Base-by-base conservation (phyloP, 2,113 vertebrate genomes). In the Mellivora capensis region DNA sequence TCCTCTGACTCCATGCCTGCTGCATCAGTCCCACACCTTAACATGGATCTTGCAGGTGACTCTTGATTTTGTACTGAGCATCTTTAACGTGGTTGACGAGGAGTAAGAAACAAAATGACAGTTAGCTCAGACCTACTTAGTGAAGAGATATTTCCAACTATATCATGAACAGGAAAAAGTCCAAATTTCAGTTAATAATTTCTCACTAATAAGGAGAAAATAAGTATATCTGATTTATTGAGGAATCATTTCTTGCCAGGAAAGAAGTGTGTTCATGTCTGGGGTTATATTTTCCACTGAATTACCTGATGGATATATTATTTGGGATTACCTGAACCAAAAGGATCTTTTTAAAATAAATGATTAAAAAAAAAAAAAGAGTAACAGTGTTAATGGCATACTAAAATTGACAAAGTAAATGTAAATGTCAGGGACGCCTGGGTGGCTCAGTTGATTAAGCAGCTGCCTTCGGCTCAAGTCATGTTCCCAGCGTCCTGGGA, bases 161-260 rank as follows among this genome's bases (percentile, higher is more conserved):
- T 84, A 84, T 94, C 49, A 84, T 25, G 5, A 83, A 25, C 86
- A 95, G 17, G 57, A 91, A 72, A 96, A 37, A 12, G 91, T 42
- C 18, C 69, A 90, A 64, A 42, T 74, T 20, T 2, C 0, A 0
- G 62, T 86, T 93, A 93, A 86, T 94, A 97, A 98, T 97, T 98
- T 98, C 94, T 97, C 96, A 97, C 97, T 98, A 98, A 96, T 74
- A 90, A 74, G 31, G 1, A 74, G 9, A 44, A 87, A 95, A 94
- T 96, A 95, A 97, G 80, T 44, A 94, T 27, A 93, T 87, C 79
- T 98, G 96, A 98, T 98, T 98, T 98, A 98, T 93, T 92, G 95
- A 81, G 74, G 97, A 96, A 98, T 97, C 49, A 87, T 94, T 98
- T 59, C 95, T 97, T 86, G 90, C 79, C 54, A 83, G 87, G 97